Conservation (phyloP, 2,113 vertebrate genomes). For the Mirounga angustirostris region DNA sequence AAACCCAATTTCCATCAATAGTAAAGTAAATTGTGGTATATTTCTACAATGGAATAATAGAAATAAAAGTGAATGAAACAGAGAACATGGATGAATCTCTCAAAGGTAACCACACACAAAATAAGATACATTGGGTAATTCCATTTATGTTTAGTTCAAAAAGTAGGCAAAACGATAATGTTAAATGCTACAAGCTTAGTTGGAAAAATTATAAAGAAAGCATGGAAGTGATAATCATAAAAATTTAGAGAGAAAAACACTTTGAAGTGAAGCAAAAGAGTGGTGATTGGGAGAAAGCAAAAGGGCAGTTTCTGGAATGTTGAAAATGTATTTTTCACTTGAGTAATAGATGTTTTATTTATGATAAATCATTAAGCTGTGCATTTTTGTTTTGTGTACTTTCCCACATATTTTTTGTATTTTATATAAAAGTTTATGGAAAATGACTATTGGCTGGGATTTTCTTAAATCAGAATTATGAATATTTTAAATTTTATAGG, state of each 20-base stretch:
- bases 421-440: not conserved
- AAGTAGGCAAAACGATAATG: not conserved
- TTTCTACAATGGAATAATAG: not conserved
- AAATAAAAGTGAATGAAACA: not conserved
- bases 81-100: not conserved
- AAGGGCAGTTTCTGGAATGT: not conserved
- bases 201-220: not conserved
- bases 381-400: not conserved
- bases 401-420: not conserved
- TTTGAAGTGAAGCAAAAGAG: not conserved
- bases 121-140: not conserved
- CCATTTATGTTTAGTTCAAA: not conserved
- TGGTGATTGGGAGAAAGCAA: not conserved
- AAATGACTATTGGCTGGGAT: not conserved
- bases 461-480: not conserved
- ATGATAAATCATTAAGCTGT: not conserved
- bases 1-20: not conserved
- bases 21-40: not conserved
- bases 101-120: not conserved
- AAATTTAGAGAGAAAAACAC: not conserved
- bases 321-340: not conserved
- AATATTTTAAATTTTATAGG: not conserved
- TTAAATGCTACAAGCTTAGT: not conserved
- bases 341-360: not conserved
- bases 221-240: not conserved